Base-by-base conservation (phyloP, 2,797 vertebrate genomes). In the Siniperca scherzeri region DNA sequence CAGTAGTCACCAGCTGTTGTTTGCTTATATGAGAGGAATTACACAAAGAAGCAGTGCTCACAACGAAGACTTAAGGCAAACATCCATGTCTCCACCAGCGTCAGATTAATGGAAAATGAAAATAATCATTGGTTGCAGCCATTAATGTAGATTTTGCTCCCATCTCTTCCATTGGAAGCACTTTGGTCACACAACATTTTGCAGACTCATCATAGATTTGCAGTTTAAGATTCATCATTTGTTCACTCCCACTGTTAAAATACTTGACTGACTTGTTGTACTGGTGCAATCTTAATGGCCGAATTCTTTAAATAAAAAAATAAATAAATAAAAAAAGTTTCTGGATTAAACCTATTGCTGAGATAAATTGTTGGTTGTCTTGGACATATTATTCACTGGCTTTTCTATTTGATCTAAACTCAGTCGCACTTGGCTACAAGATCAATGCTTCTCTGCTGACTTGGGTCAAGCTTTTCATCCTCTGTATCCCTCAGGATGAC, bases 121-220 rank as follows among this genome's bases (percentile, higher is more conserved):
- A 62, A 14, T 55, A 9, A 48, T 16, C 0, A 4, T n/a, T 22
- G 55, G 59, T 17, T 36, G 53, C 16, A 25, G 60, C 8, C 13
- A 21, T 12, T 42, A 42, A 42, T 42, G 40, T 42, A 22, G 57
- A 50, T 46, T 70, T 46, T 8, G 19, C 25, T 72, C 30, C 1
- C 5, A 14, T 52, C 14, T 77, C 36, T 50, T 68, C 27, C 19
- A 21, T 1, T 42, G 30, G 77, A 67, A 21, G 55, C 27, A 19
- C 4, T 55, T n/a, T 30, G 52, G 42, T 60, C 52, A 44, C 38
- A 56, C 61, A 48, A 40, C 10, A 17, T 59, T 80, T 33, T 52
- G 77, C 78, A 87, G 57, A 90, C 65, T 86, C 72, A 83, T 84
- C 86, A 74, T 9, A 57, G 77, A 50, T 55, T 62, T 53, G 27